phyloP scores from a whole-genome alignment of 2,113 vertebrate species.

The Lontra canadensis region DNA sequence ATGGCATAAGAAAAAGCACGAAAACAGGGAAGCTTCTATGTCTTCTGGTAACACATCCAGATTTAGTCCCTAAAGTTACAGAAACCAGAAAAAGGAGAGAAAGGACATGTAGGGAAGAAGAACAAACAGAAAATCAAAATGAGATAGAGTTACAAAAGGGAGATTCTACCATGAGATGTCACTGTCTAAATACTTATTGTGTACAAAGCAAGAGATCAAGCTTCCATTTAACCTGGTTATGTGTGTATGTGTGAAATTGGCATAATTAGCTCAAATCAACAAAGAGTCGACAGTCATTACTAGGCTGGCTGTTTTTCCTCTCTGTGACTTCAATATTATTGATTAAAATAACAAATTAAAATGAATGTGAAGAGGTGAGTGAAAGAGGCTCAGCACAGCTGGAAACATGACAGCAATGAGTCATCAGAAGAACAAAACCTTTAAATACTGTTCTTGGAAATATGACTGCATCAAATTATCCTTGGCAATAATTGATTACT shows the following conservation, averaged over 20 bases:
- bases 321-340: slow-evolving; percentile 74
- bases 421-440: slow-evolving; percentile 26
- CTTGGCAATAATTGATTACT: slow-evolving; percentile 46
- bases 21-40: not conserved
- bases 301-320: slow-evolving; percentile 48
- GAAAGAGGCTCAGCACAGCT: slow-evolving; percentile 47
- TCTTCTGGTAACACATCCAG: slow-evolving; percentile 22
- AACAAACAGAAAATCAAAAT: slow-evolving; percentile 28
- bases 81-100: not conserved
- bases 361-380: slow-evolving; percentile 56
- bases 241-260: slow-evolving; percentile 58
- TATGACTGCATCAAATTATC: slow-evolving; percentile 59
- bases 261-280: slow-evolving; percentile 71
- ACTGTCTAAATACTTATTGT: slow-evolving; percentile 62
- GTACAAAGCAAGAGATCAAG: not conserved
- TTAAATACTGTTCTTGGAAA: slow-evolving; percentile 60
- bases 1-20: not conserved
- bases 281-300: slow-evolving; percentile 55
- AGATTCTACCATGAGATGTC: slow-evolving; percentile 61
- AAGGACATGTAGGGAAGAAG: not conserved
- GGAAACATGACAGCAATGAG: not conserved
- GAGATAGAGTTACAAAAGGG: not conserved
- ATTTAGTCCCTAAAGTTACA: slow-evolving; percentile 22
- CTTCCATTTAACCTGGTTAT: slow-evolving; percentile 64
- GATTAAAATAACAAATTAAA: slow-evolving; percentile 73